These are phyloP conservation scores for Echinometra lucunter DNA, from an alignment of 53 echinoderm and acorn worm species.

Conservation along the genomic window DNA sequence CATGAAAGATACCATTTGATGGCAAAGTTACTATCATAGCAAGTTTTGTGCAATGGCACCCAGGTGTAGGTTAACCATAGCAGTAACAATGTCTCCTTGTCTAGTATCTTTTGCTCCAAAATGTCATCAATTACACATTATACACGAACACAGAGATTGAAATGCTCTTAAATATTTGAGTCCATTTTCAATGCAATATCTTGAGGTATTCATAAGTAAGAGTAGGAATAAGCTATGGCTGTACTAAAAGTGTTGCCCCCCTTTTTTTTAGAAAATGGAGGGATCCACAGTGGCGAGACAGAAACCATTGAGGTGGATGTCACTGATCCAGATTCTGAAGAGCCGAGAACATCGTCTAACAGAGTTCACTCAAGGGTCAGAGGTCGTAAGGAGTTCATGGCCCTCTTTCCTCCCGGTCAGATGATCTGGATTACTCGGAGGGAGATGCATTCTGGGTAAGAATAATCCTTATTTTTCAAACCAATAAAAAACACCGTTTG, in stretches of 20 bases:
- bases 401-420: conserved; percentile 85
- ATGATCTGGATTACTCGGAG: conserved; percentile 90
- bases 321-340: neutral
- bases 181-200: no score
- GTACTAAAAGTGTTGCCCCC: neutral
- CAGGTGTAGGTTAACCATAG: no score
- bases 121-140: no score
- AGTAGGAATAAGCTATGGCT: no score
- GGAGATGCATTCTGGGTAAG: conserved; percentile 75
- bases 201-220: no score
- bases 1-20: no score
- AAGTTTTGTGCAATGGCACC: no score
- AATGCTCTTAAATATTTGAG: no score
- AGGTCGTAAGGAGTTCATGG: conserved; percentile 51
- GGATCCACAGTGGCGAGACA: neutral
- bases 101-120: no score
- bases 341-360: conserved; percentile 54
- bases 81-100: no score
- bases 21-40: no score
- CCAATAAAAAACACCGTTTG: neutral
- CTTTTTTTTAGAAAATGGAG: neutral
- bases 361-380: neutral
- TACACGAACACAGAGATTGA: no score
- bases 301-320: conserved; percentile 39
- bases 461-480: neutral